Percentiles rank a stretch among this genome's conserved stretches.
phyloP scores from a whole-genome alignment of 2,888 invertebrate genomes.

The Tyria jacobaeae region DNA sequence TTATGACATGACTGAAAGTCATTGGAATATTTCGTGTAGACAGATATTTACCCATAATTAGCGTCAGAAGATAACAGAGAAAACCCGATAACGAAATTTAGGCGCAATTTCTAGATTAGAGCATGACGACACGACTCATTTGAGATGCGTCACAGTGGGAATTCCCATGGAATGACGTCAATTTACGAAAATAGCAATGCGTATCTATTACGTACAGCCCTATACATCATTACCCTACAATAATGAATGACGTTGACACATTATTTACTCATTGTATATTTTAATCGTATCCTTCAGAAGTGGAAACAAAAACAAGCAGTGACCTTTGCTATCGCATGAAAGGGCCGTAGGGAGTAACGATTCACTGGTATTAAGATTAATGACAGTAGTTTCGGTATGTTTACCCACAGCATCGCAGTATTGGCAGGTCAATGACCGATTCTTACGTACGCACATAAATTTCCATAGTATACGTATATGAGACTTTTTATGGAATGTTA shows the following conservation, averaged over 20 bases:
- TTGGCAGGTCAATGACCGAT: slow-evolving; percentile 45
- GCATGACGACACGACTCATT: background rate
- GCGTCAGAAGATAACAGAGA: slow-evolving; percentile 8
- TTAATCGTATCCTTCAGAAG: slow-evolving; percentile 19
- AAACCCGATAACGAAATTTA: background rate
- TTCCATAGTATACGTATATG: slow-evolving; percentile 47
- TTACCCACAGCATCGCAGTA: slow-evolving; percentile 52
- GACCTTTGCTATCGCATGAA: slow-evolving; percentile 37
- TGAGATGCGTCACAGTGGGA: slow-evolving; percentile 13
- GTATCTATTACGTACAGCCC: slow-evolving; percentile 5
- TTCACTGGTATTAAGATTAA: slow-evolving; percentile 52
- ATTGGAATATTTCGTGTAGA: background rate
- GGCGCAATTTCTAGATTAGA: slow-evolving; percentile 6
- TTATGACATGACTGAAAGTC: background rate
- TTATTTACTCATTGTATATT: slow-evolving; percentile 22
- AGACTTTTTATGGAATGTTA: slow-evolving; percentile 47
- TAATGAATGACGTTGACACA: slow-evolving; percentile 21
- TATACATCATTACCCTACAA: slow-evolving; percentile 5
- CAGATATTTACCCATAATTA: background rate
- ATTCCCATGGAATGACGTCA: slow-evolving; percentile 13
- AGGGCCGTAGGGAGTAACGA: slow-evolving; percentile 34
- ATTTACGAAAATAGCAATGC: slow-evolving; percentile 1
- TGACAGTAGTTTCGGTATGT: slow-evolving; percentile 48
- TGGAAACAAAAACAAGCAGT: slow-evolving; percentile 36
- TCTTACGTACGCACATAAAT: slow-evolving; percentile 51